Conservation (phyloP, 2,888 invertebrate genomes). For the Spialia ferax region DNA sequence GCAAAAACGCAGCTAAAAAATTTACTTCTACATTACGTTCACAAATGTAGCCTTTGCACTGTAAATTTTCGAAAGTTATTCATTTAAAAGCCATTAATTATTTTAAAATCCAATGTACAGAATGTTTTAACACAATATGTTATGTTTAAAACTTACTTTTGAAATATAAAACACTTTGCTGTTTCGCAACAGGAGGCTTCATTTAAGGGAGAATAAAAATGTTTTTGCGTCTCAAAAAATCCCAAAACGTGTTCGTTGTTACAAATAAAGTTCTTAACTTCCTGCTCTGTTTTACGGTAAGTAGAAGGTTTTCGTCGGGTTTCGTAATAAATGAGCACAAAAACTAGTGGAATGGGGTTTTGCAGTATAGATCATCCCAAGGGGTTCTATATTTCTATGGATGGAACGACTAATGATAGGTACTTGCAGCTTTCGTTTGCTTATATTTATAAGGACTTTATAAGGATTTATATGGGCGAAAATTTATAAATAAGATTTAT, state of each 20-base stretch:
- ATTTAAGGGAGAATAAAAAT: slow-evolving; percentile 23
- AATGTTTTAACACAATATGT: too few species aligned
- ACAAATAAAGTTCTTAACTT: slow-evolving; percentile 31
- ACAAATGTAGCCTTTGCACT: too few species aligned
- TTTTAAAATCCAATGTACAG: not conserved
- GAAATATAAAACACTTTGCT: not conserved
- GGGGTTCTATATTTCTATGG: slow-evolving; percentile 9
- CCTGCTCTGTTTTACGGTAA: slow-evolving; percentile 30
- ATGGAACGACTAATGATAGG: not conserved
- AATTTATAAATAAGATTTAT: too few species aligned
- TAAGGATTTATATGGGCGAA: too few species aligned
- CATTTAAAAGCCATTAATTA: not conserved
- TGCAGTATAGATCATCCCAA: slow-evolving; percentile 26
- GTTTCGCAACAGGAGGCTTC: slow-evolving; percentile 7
- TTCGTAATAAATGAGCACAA: slow-evolving; percentile 40
- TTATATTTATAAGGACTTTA: not conserved
- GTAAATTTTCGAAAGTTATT: not conserved
- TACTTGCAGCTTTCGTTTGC: slow-evolving; percentile 2
- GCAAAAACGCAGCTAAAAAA: too few species aligned
- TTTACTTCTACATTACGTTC: too few species aligned
- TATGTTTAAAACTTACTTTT: not conserved
- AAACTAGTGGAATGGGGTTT: slow-evolving; percentile 34
- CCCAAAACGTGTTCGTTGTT: slow-evolving; percentile 23
- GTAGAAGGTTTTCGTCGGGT: slow-evolving; percentile 18
- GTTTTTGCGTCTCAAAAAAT: slow-evolving; percentile 30